Conservation (phyloP, 1,140 invertebrate genomes). For the Drosophila oshimai region DNA sequence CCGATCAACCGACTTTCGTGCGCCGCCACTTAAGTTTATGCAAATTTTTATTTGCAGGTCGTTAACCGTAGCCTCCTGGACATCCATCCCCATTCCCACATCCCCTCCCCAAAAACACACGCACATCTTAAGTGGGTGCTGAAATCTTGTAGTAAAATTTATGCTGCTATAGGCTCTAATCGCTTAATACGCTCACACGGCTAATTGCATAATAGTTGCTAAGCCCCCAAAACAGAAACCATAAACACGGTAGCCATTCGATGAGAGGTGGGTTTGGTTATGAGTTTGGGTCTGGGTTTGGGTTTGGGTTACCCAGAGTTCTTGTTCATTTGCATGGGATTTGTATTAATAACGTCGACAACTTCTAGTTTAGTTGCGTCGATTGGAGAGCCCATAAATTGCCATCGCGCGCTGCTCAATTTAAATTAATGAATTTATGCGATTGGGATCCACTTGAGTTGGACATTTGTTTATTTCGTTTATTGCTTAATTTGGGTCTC, state of each 20-base stretch:
- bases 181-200: conserved; percentile 64
- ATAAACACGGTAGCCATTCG: conserved; percentile 8
- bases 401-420: conserved; percentile 40
- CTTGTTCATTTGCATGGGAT: conserved; percentile 67
- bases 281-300: not conserved
- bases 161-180: conserved; percentile 58
- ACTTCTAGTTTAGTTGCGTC: conserved; percentile 25
- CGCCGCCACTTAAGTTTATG: conserved; percentile 57
- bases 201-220: conserved; percentile 76
- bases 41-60: conserved; percentile 75
- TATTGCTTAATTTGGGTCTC: conserved; percentile 52
- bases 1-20: conserved; percentile 12
- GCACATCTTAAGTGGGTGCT: conserved; percentile 64
- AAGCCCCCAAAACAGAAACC: conserved; percentile 14
- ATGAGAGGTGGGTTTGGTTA: not conserved
- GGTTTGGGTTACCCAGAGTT: not conserved
- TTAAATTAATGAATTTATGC: conserved; percentile 61
- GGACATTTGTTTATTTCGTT: conserved; percentile 44
- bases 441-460: conserved; percentile 39
- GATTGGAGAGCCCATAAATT: conserved; percentile 46
- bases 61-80: conserved; percentile 53
- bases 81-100: not conserved
- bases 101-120: not conserved
- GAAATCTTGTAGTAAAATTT: conserved; percentile 65
- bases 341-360: conserved; percentile 49